phyloP scores from a whole-genome alignment of 2,113 vertebrate species.

The Ifrita kowaldi region DNA sequence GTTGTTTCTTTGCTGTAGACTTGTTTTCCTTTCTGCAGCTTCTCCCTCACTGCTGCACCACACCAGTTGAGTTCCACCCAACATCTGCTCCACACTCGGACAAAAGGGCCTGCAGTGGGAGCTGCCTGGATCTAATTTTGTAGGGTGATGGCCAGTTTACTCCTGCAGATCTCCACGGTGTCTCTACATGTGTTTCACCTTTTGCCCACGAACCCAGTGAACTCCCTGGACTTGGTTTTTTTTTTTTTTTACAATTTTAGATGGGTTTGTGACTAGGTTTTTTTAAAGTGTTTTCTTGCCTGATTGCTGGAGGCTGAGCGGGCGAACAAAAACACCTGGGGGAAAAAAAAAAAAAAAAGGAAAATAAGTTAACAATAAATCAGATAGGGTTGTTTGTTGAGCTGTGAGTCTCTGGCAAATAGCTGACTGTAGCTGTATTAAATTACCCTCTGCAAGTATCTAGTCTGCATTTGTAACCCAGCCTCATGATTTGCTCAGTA shows the following conservation, averaged over 20 bases:
- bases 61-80: neutral
- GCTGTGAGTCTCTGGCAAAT: neutral
- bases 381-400: neutral
- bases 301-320: neutral
- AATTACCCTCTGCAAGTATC: neutral
- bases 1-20: neutral
- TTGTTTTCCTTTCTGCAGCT: neutral
- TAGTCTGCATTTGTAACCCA: neutral
- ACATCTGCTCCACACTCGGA: neutral
- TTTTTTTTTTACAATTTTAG: neutral
- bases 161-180: neutral
- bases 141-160: neutral
- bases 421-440: neutral
- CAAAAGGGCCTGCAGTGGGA: neutral
- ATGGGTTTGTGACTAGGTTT: neutral
- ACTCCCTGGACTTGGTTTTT: neutral
- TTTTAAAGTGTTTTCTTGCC: neutral
- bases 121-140: neutral
- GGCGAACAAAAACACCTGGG: neutral
- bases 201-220: neutral
- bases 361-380: neutral
- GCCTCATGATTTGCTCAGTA: neutral
- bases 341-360: neutral
- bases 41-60: neutral
- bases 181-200: neutral